phyloP scores from a whole-genome alignment of 2,888 invertebrate genomes.

The Drosophila lutescens region DNA sequence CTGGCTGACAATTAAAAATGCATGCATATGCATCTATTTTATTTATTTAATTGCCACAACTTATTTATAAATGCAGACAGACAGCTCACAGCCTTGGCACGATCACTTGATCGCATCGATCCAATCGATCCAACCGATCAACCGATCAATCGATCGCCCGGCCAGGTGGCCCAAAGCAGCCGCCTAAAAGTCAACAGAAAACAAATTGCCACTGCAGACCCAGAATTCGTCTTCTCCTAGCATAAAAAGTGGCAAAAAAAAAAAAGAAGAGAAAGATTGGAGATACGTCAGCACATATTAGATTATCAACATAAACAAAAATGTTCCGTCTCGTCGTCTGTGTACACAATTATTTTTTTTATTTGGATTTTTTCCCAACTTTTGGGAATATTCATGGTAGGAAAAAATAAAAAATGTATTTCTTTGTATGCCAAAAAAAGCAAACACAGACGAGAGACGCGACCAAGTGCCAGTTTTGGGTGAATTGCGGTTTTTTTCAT shows the following conservation, averaged over 20 bases:
- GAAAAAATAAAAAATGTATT: slow-evolving; percentile 16
- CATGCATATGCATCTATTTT: slow-evolving; percentile 57
- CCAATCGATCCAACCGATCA: slow-evolving; percentile 45
- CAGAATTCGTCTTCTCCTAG: slow-evolving; percentile 8
- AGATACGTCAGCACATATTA: slow-evolving; percentile 71
- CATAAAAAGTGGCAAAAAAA: slow-evolving; percentile 8
- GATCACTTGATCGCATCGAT: slow-evolving; percentile 38
- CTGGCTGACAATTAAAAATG: slow-evolving; percentile 28
- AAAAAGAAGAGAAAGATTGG: not conserved
- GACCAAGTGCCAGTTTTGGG: slow-evolving; percentile 76
- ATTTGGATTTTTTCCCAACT: slow-evolving; percentile 50
- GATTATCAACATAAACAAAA: slow-evolving; percentile 77
- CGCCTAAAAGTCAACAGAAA: slow-evolving; percentile 12
- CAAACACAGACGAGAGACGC: slow-evolving; percentile 70
- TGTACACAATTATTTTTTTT: slow-evolving; percentile 36
- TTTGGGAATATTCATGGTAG: slow-evolving; percentile 44
- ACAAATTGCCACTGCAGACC: slow-evolving; percentile 31
- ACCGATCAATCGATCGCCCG: slow-evolving; percentile 18
- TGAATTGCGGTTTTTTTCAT: slow-evolving; percentile 54
- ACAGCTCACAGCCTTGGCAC: slow-evolving; percentile 52
- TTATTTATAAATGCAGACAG: slow-evolving; percentile 75
- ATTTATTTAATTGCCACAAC: slow-evolving; percentile 73
- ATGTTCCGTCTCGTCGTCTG: slow-evolving; percentile 59
- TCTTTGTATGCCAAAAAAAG: slow-evolving; percentile 64
- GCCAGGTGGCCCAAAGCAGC: slow-evolving; percentile 36